These are phyloP conservation scores for Entomobrya multifasciata DNA, from an alignment of 2,888 invertebrate genomes.

Conservation along the genomic window DNA sequence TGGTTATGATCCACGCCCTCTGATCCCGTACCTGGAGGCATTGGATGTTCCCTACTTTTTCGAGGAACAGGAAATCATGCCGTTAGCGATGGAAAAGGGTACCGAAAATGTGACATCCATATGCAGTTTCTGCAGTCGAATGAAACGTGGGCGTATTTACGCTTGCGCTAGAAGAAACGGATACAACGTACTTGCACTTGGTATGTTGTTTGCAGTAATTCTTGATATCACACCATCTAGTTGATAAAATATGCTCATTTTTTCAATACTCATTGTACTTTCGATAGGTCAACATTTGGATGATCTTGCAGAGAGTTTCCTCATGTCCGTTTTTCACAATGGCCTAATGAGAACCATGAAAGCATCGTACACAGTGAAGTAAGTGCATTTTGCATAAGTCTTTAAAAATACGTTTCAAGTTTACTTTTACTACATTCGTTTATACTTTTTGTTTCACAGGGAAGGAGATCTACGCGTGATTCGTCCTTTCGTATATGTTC, in stretches of 20 bases:
- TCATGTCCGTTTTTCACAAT: conserved; percentile 90
- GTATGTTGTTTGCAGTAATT: conserved; percentile 6
- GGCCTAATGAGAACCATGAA: conserved; percentile 90
- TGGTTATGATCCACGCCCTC: conserved; percentile 84
- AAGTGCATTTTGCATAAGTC: conserved; percentile 79
- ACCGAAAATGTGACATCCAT: conserved; percentile 81
- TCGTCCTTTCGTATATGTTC: conserved; percentile 92
- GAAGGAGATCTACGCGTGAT: conserved; percentile 91
- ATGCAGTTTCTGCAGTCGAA: conserved; percentile 88
- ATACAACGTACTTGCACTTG: conserved; percentile 93
- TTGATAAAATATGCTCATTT: no score
- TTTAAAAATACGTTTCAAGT: background rate
- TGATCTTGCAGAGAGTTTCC: conserved; percentile 90
- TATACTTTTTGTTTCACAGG: conserved; percentile 82
- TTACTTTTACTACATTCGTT: background rate
- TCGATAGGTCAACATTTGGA: conserved; percentile 88
- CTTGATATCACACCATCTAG: background rate
- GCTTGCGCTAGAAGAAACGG: conserved; percentile 88
- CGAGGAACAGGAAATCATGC: conserved; percentile 85
- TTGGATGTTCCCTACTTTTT: conserved; percentile 89
- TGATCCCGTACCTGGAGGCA: conserved; percentile 88
- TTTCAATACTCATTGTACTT: background rate
- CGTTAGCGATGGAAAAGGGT: conserved; percentile 77
- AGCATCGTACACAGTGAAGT: conserved; percentile 88
- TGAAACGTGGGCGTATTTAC: conserved; percentile 89